phyloP scores from a whole-genome alignment of 2,113 vertebrate genomes.

The Columba livia region DNA sequence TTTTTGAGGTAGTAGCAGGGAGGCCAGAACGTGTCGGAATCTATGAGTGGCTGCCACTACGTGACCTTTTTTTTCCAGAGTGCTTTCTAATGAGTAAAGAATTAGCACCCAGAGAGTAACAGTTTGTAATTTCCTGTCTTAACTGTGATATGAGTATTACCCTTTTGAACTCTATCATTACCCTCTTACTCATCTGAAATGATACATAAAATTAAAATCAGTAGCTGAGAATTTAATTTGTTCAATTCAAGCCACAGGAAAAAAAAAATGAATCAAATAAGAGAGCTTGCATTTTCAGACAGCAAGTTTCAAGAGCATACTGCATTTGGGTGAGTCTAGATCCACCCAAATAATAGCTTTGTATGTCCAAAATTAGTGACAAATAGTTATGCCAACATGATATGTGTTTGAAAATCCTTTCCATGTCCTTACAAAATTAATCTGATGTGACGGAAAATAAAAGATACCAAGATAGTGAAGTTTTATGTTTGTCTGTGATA shows the following conservation, averaged over 20 bases:
- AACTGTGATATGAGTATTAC: slow-evolving; percentile 37
- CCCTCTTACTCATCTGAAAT: slow-evolving; percentile 38
- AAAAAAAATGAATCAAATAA: background rate
- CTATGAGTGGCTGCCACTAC: background rate
- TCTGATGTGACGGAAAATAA: background rate
- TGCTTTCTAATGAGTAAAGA: slow-evolving; percentile 40
- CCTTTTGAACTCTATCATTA: slow-evolving; percentile 54
- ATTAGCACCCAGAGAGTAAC: slow-evolving; percentile 11
- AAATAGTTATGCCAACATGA: background rate
- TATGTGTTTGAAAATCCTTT: background rate
- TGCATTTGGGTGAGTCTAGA: background rate
- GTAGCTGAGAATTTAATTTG: slow-evolving; percentile 1
- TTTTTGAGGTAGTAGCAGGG: background rate
- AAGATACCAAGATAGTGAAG: background rate
- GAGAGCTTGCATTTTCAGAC: background rate
- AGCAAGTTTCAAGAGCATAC: background rate
- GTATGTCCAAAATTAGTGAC: background rate
- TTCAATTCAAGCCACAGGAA: background rate
- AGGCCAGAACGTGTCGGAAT: background rate
- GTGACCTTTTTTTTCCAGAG: slow-evolving; percentile 6
- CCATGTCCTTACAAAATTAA: background rate
- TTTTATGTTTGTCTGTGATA: background rate
- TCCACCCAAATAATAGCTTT: background rate
- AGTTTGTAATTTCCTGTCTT: slow-evolving; percentile 42
- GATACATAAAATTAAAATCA: slow-evolving; percentile 50